A percentile compares a stretch with the other conserved stretches of the same genome.
phyloP scores from a whole-genome alignment of 2,888 invertebrate species.

The Dicycla oo region DNA sequence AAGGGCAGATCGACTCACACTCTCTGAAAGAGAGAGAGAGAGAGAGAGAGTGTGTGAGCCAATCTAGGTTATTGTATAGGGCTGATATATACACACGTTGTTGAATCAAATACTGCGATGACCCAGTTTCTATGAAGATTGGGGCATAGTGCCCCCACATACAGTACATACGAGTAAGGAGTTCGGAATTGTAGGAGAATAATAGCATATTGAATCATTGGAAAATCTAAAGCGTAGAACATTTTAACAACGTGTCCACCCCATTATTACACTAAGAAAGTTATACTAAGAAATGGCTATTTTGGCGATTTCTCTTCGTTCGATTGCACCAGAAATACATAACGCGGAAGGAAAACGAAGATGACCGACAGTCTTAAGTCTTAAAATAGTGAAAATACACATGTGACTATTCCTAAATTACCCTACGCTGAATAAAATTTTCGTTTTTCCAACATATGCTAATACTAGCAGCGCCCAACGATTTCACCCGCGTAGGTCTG shows the following conservation, averaged over 20 bases:
- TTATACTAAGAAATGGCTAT: neutral
- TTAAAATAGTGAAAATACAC: too few species aligned
- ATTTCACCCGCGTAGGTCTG: too few species aligned
- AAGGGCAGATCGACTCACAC: neutral
- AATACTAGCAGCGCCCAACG: too few species aligned
- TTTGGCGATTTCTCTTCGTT: neutral
- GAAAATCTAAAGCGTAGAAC: neutral
- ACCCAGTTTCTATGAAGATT: conserved; percentile 41
- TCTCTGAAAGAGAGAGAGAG: too few species aligned
- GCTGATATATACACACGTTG: neutral
- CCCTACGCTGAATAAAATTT: neutral
- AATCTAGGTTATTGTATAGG: neutral
- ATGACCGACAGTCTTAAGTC: too few species aligned
- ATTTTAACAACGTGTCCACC: neutral
- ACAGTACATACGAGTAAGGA: neutral
- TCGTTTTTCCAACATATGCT: too few species aligned
- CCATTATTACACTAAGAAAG: too few species aligned
- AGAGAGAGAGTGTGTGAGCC: too few species aligned
- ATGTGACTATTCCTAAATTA: neutral
- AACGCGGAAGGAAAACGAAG: too few species aligned
- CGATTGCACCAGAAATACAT: neutral
- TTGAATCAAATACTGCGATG: conserved; percentile 41
- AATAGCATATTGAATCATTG: neutral
- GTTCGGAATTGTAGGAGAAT: neutral
- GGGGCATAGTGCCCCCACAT: neutral